phyloP scores from a whole-genome alignment of 1,140 invertebrate species.

The Vanessa tameamea region DNA sequence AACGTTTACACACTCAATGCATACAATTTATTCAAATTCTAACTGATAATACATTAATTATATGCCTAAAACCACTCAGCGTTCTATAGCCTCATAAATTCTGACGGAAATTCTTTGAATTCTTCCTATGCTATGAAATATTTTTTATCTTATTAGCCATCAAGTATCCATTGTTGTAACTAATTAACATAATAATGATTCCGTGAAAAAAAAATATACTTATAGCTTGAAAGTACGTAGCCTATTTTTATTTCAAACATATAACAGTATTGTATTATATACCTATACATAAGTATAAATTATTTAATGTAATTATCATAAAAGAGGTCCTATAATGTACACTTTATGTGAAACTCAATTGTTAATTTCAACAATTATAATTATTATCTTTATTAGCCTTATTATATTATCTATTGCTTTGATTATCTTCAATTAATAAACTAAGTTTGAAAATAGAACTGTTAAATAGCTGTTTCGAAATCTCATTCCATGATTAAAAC shows the following conservation, averaged over 20 bases:
- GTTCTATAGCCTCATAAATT: slow-evolving; percentile 13
- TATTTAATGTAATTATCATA: too few species aligned
- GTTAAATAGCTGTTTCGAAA: slow-evolving; percentile 31
- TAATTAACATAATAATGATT: background rate
- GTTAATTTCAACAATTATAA: too few species aligned
- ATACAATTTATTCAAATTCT: slow-evolving; percentile 19
- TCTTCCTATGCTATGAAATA: background rate
- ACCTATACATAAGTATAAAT: too few species aligned
- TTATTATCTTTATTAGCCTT: background rate
- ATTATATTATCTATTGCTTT: background rate
- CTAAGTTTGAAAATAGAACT: slow-evolving; percentile 15
- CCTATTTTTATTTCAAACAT: background rate
- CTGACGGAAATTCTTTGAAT: slow-evolving; percentile 21
- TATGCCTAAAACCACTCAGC: slow-evolving; percentile 25
- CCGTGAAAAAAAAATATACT: background rate
- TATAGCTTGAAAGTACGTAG: background rate
- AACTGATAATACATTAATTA: slow-evolving; percentile 17
- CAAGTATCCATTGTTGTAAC: slow-evolving; percentile 2
- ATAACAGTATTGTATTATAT: too few species aligned
- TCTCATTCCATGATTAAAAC: slow-evolving; percentile 16
- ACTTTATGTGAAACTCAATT: too few species aligned
- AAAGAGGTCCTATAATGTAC: too few species aligned
- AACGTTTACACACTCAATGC: slow-evolving; percentile 27
- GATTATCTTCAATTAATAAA: background rate
- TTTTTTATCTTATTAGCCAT: slow-evolving; percentile 10